Conservation (phyloP, 53 echinoderm and acorn worm genomes). For the Pentamera pediparva region DNA sequence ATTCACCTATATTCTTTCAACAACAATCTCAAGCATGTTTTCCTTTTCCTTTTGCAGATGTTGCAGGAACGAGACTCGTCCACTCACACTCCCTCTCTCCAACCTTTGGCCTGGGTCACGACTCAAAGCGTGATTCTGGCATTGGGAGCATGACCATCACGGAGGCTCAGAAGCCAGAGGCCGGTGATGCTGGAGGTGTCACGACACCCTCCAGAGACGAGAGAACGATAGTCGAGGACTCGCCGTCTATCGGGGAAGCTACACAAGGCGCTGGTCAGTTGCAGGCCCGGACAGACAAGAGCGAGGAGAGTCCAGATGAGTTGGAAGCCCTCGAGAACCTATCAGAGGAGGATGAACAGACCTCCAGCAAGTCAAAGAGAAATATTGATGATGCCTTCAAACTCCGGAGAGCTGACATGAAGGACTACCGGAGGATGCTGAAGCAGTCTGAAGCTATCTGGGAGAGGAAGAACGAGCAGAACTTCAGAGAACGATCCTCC, state of each 20-base stretch:
- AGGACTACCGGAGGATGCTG: constrained; percentile 54
- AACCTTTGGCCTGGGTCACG: constrained; percentile 3
- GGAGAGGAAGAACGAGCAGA: constrained; percentile 27
- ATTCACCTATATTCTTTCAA: too few relatives aligned
- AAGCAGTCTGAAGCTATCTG: constrained; percentile 19
- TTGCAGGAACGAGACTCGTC: too few relatives aligned
- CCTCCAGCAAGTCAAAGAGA: constrained; percentile 12
- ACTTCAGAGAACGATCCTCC: constrained; percentile 41
- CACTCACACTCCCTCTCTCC: background rate
- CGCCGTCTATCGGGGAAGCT: constrained; percentile 29
- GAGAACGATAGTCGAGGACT: constrained; percentile 49
- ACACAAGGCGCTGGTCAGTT: constrained; percentile 16
- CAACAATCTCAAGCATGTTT: too few relatives aligned
- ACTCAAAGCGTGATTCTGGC: constrained; percentile 82
- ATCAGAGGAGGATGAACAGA: constrained; percentile 37
- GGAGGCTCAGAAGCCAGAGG: constrained; percentile 53
- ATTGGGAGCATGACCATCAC: constrained; percentile 92
- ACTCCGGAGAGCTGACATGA: constrained; percentile 61
- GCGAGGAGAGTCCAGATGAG: constrained; percentile 83
- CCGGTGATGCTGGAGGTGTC: too few relatives aligned
- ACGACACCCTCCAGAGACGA: too few relatives aligned
- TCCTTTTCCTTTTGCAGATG: too few relatives aligned
- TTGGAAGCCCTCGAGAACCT: constrained; percentile 78
- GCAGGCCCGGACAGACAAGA: background rate
- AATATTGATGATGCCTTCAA: constrained; percentile 32